Conservation (phyloP, 1,140 invertebrate species). For the Zaprionus lachaisei region DNA sequence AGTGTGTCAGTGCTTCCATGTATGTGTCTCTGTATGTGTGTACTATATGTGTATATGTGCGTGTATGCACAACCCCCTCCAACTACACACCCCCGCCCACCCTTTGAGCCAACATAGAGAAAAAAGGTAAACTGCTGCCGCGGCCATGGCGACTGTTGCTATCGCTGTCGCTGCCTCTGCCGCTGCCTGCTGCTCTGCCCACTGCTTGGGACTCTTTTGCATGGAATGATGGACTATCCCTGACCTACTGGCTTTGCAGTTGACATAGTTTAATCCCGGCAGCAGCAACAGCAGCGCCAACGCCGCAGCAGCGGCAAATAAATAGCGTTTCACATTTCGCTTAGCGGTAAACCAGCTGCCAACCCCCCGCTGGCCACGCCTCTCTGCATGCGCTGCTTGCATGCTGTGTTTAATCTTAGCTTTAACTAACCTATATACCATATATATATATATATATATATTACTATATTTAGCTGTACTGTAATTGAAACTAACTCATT, state of each 20-base stretch:
- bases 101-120: slow-evolving; percentile 39
- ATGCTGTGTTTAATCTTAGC: slow-evolving; percentile 17
- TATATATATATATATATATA: no score
- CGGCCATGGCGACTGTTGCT: slow-evolving; percentile 10
- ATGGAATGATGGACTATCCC: slow-evolving; percentile 56
- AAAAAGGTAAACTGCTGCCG: slow-evolving; percentile 54
- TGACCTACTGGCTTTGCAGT: slow-evolving; percentile 78
- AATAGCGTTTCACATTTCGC: slow-evolving; percentile 80
- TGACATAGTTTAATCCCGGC: slow-evolving; percentile 64
- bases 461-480: slow-evolving; percentile 16
- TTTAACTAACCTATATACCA: slow-evolving; percentile 10
- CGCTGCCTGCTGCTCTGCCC: slow-evolving; percentile 14
- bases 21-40: background rate
- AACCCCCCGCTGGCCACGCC: slow-evolving; percentile 15
- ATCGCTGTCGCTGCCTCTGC: slow-evolving; percentile 30
- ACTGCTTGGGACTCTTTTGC: slow-evolving; percentile 24
- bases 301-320: slow-evolving; percentile 58
- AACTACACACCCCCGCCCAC: background rate
- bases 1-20: slow-evolving; percentile 64
- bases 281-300: background rate
- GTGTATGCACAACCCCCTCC: slow-evolving; percentile 14
- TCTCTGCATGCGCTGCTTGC: slow-evolving; percentile 43
- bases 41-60: slow-evolving; percentile 16
- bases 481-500: slow-evolving; percentile 64
- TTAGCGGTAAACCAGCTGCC: slow-evolving; percentile 55